Evolutionary conservation across 2,113 vertebrate genomes (phyloP).

Genomic region (Phalacrocorax aristotelis): DNA sequence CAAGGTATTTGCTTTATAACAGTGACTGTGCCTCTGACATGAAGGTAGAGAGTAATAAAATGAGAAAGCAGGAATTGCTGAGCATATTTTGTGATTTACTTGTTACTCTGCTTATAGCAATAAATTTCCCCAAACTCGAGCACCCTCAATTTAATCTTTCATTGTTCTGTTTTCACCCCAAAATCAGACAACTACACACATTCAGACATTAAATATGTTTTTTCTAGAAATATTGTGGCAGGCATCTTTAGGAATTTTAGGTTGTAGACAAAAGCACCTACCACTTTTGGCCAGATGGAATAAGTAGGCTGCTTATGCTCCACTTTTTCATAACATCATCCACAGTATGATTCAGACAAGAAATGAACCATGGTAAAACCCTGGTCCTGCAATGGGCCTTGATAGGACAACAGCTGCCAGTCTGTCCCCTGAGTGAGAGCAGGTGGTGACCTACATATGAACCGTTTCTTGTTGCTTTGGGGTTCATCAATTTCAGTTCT

Average conservation of each 20-base stretch:
- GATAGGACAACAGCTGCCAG: neutral
- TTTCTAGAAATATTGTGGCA: neutral
- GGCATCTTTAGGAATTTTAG: neutral
- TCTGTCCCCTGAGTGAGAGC: neutral
- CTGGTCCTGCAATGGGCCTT: neutral
- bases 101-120: neutral
- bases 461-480: neutral
- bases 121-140: neutral
- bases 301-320: neutral
- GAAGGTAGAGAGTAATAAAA: neutral
- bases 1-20: neutral
- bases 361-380: neutral
- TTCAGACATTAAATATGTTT: neutral
- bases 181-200: neutral
- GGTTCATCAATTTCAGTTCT: neutral
- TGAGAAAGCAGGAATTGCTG: neutral
- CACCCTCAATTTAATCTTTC: neutral
- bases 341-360: neutral
- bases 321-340: neutral
- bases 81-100: neutral
- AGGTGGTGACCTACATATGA: conserved; percentile 24
- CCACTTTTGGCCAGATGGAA: neutral
- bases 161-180: neutral
- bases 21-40: neutral
- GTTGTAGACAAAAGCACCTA: neutral